A percentile compares a stretch with the other conserved stretches of the same genome.
phyloP scores from a whole-genome alignment of 2,888 invertebrate species.

The Eilema griseolum region DNA sequence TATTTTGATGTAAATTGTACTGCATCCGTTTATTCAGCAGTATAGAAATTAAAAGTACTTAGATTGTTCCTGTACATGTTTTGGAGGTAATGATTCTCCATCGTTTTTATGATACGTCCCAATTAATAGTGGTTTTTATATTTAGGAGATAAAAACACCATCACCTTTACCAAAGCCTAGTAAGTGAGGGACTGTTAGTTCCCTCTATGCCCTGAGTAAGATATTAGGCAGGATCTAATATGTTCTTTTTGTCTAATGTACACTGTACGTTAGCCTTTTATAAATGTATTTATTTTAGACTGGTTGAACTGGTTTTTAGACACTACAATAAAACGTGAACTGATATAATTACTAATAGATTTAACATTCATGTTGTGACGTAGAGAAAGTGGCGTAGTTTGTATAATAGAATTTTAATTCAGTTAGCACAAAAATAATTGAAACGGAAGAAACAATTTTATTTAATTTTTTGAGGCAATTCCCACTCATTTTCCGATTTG shows the following conservation, averaged over 20 bases:
- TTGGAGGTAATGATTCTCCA: conserved; percentile 55
- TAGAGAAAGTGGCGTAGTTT: conserved; percentile 30
- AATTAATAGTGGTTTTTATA: conserved; percentile 45
- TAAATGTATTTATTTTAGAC: conserved; percentile 43
- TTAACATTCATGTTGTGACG: conserved; percentile 30
- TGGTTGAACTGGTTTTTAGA: conserved; percentile 36
- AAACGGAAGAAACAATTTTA: neutral
- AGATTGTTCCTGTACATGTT: conserved; percentile 46
- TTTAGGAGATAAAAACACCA: conserved; percentile 27
- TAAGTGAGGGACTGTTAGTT: conserved; percentile 42
- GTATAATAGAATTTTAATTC: conserved; percentile 1
- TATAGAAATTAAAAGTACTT: conserved; percentile 44
- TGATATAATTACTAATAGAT: conserved; percentile 32
- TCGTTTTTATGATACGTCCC: conserved; percentile 46
- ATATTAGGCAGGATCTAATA: conserved; percentile 56
- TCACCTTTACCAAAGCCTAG: conserved; percentile 55
- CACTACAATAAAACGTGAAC: conserved; percentile 34
- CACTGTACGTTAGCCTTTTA: conserved; percentile 48
- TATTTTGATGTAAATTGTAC: conserved; percentile 22
- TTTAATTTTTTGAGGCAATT: neutral
- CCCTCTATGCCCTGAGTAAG: conserved; percentile 60
- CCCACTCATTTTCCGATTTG: neutral
- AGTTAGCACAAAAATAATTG: neutral
- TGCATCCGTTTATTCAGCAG: conserved; percentile 40
- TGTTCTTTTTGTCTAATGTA: conserved; percentile 29